phyloP scores from a whole-genome alignment of 2,113 vertebrate genomes.

The Sisor rabdophorus region DNA sequence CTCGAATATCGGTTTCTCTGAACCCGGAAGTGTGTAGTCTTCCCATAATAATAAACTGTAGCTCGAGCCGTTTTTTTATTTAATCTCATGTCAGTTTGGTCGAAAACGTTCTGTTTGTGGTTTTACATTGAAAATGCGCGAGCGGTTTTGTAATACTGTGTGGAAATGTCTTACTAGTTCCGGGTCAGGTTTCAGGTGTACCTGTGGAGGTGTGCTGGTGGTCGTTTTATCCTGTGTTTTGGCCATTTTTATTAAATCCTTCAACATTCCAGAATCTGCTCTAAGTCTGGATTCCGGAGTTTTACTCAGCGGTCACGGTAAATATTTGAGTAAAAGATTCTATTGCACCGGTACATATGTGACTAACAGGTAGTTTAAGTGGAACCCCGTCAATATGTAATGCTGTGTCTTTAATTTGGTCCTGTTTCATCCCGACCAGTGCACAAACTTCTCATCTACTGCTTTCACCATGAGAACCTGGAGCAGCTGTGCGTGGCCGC shows the following conservation, averaged over 20 bases:
- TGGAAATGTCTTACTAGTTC: conserved; percentile 9
- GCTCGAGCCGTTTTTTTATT: neutral
- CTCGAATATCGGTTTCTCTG: neutral
- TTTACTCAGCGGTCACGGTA: conserved; percentile 47
- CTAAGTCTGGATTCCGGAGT: conserved; percentile 45
- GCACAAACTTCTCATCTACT: conserved; percentile 76
- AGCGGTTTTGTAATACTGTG: neutral
- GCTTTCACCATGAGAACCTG: conserved; percentile 72
- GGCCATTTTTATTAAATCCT: conserved; percentile 16
- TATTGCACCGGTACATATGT: neutral
- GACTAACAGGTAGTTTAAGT: neutral
- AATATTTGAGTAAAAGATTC: neutral
- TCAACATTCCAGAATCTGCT: conserved; percentile 9
- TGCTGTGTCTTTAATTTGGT: neutral
- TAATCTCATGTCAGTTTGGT: neutral
- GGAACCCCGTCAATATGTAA: neutral
- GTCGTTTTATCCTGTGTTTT: conserved; percentile 34
- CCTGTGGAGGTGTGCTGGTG: conserved; percentile 30
- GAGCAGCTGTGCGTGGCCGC: conserved; percentile 63
- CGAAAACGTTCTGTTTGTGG: neutral
- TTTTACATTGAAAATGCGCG: conserved; percentile 5
- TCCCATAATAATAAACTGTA: neutral
- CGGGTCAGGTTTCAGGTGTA: conserved; percentile 24
- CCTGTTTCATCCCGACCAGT: conserved; percentile 54
- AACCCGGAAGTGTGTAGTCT: conserved; percentile 20